phyloP scores from a whole-genome alignment of 2,888 invertebrate species.

The Diogma glabrata region DNA sequence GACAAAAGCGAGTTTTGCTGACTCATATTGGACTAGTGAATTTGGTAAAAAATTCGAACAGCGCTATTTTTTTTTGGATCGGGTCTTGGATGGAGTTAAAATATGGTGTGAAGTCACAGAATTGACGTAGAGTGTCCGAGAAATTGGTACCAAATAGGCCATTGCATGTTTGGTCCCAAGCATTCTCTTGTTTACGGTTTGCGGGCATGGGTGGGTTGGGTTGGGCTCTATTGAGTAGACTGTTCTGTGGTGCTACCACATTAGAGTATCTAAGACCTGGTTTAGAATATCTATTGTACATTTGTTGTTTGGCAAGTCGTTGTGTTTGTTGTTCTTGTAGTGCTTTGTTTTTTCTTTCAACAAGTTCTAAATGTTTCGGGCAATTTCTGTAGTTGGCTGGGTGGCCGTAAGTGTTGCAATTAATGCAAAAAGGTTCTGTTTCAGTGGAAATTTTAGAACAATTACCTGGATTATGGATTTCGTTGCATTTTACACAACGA shows the following conservation, averaged over 20 bases:
- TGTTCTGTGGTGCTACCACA: too few species aligned
- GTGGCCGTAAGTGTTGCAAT: not conserved
- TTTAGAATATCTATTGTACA: not conserved
- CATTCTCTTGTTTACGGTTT: not conserved
- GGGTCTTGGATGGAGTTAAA: not conserved
- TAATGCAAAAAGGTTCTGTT: not conserved
- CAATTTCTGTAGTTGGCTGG: not conserved
- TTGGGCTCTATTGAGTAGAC: not conserved
- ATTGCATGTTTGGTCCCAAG: not conserved
- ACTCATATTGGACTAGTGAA: too few species aligned
- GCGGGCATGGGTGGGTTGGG: too few species aligned
- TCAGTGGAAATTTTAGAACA: not conserved
- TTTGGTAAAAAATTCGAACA: not conserved
- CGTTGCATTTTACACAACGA: not conserved
- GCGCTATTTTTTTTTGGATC: not conserved
- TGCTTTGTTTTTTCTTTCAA: not conserved
- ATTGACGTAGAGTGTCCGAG: not conserved
- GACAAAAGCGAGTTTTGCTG: not conserved
- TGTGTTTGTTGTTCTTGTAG: not conserved
- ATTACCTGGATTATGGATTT: not conserved
- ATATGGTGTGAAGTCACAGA: not conserved
- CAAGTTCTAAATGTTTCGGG: not conserved
- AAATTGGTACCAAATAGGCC: not conserved
- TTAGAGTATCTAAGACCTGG: not conserved
- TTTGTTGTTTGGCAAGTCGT: not conserved